Evolutionary conservation across 2,113 vertebrate species (phyloP), one percentile per base, ranked within the genome.

Genomic region (Sakesphorus luctuosus): DNA sequence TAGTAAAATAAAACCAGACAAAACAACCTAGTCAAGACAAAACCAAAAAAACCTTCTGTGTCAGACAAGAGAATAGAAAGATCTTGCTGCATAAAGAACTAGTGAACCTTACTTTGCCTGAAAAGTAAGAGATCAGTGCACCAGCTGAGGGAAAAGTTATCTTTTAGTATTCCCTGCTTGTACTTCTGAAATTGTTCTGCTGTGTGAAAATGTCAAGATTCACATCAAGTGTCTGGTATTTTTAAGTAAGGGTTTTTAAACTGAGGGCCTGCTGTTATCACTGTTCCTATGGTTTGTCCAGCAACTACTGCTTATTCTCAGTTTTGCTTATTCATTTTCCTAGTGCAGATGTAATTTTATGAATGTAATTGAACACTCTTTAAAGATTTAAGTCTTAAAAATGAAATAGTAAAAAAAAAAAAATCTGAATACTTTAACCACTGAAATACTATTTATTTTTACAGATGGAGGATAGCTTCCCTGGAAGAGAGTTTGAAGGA

Each of bases 71-170:
- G 23, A 53, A 53, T 38, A 56, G 5, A 43, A 55, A 82, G 61
- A 28, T 56, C 25, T 71, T 28, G 15, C 7, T 23, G 3, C 1
- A 0, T 18, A 50, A 66, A 46, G 19, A 23, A 18, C 5, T 18
- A 18, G 18, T 89, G 28, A 74, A 43, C 17, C 7, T 89, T 26
- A 58, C 11, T 10, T 71, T 66, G 5, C 16, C 24, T 52, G 31
- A 80, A 72, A 71, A 50, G 11, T 29, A 65, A 35, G 19, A 53
- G 18, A 81, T 2, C 9, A 4, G 28, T 40, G 40, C 15, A 65
- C 10, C 9, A 49, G 13, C 11, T 66, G 68, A 55, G 11, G 33
- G 11, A 3, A 63, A 73, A 81, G 6, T 18, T 35, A 2, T 28
- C 5, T 53, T 43, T 17, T 29, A 36, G 12, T 63, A 35, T 38